Conservation (phyloP, 1,140 invertebrate genomes). For the Uloborus diversus region DNA sequence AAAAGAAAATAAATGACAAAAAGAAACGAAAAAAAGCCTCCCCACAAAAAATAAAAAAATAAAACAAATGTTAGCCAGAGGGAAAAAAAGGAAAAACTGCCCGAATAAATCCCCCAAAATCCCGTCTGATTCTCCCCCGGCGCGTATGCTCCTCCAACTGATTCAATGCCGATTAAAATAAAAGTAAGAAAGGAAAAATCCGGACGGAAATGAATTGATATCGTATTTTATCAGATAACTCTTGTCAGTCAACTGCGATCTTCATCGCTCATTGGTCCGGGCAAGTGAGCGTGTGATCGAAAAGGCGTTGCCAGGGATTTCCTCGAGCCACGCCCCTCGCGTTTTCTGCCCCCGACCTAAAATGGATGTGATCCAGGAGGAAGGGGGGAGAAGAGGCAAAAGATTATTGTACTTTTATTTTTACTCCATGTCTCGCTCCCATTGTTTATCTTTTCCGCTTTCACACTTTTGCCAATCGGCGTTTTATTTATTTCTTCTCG, state of each 20-base stretch:
- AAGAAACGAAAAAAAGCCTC: too few relatives aligned
- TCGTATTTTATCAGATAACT: slow-evolving; percentile 53
- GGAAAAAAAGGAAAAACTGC: not conserved
- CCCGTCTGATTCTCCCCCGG: slow-evolving; percentile 23
- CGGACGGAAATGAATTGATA: slow-evolving; percentile 55
- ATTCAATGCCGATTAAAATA: slow-evolving; percentile 20
- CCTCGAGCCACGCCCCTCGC: slow-evolving; percentile 54
- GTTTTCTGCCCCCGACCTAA: slow-evolving; percentile 48
- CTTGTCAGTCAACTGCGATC: slow-evolving; percentile 51
- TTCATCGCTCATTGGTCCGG: slow-evolving; percentile 48
- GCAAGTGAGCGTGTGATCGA: slow-evolving; percentile 52
- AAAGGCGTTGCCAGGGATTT: slow-evolving; percentile 52
- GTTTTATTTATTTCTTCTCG: not conserved
- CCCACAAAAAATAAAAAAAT: not conserved
- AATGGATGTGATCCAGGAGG: slow-evolving; percentile 32
- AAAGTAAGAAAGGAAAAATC: slow-evolving; percentile 3
- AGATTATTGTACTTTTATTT: slow-evolving; percentile 46
- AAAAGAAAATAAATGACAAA: too few relatives aligned
- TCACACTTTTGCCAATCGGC: slow-evolving; percentile 15
- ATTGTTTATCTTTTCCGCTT: slow-evolving; percentile 53
- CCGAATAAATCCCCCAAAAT: slow-evolving; percentile 47
- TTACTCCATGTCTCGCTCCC: not conserved
- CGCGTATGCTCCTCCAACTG: slow-evolving; percentile 28
- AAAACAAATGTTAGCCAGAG: not conserved
- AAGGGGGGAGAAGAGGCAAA: slow-evolving; percentile 26